Base-by-base conservation (phyloP, 2,888 invertebrate species). In the Lycia hirtaria region DNA sequence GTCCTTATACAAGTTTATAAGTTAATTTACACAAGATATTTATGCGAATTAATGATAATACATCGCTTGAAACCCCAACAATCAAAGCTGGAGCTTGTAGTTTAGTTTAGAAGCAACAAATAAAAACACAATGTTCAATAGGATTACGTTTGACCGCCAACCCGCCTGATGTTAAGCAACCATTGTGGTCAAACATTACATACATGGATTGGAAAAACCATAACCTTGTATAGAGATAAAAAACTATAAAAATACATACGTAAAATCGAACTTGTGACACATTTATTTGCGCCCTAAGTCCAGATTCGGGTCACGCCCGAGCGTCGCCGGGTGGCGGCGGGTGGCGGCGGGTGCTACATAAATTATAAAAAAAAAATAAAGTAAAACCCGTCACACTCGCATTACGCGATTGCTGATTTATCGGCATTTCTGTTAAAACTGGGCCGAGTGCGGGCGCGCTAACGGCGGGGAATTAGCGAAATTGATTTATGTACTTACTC, bases 381-480 rank as follows among this genome's bases (percentile, higher is more conserved):
- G 17, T 1, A 56, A 51, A 49, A 49, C 55, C 56, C 51, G 32
- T 51, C 24, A 47, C 54, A 37, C 40, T 55, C 51, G 58, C 41
- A 61, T 56, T 50, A 56, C 40, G 55, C 47, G 35, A 44, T 33
- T 38, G 37, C 32, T 62, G 57, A 62, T 59, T 62, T 62, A 62
- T 52, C 26, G 15, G 15, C 28, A 28, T 52, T 51, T 10, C 51
- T 48, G 53, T 12, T 30, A 48, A 54, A 57, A 51, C 35, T 33
- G 45, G 45, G 10, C 44, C 45, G 20, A 47, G 24, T 47, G 45
- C 17, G 19, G 22, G 47, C 28, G 30, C 15, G 55, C 43, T 44
- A 52, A 58, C 49, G 51, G 47, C 30, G 44, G 17, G 44, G 35
- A 56, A 45, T 53, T 58, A 37, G 38, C 22, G 12, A 10, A 14